Conservation (phyloP, 2,113 vertebrate species). For the Origma solitaria region DNA sequence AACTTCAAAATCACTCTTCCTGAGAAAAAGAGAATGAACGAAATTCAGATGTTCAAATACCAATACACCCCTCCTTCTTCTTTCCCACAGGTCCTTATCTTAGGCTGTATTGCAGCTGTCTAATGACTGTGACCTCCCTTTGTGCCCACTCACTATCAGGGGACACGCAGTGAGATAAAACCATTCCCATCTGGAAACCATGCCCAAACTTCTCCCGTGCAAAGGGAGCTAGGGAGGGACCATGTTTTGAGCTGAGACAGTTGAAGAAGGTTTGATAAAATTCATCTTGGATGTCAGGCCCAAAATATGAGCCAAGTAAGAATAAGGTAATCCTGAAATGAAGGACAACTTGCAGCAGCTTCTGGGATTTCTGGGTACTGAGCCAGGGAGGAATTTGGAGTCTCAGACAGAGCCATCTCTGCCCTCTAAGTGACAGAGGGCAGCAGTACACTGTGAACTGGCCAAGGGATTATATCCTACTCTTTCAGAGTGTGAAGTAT, state of each 20-base stretch:
- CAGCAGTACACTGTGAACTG: neutral
- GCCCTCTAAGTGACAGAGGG: neutral
- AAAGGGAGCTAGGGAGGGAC: neutral
- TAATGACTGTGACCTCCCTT: neutral
- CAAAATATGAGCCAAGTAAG: neutral
- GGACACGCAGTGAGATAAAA: neutral
- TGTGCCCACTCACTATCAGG: neutral
- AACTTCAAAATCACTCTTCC: neutral
- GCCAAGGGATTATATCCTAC: neutral
- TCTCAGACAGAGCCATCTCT: neutral
- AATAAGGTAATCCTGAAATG: neutral
- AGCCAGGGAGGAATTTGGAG: neutral
- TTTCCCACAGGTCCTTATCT: neutral
- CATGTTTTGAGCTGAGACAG: neutral
- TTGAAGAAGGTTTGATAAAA: neutral
- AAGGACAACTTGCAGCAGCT: neutral
- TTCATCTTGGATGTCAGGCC: neutral
- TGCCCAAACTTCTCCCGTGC: neutral
- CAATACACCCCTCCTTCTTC: neutral
- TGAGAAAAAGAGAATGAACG: neutral
- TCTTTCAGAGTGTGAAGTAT: neutral
- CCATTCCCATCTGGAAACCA: neutral
- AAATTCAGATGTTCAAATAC: neutral
- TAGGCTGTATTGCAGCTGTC: neutral
- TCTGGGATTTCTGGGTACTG: neutral